Evolutionary conservation across 2,113 vertebrate species (phyloP), one percentile per base, ranked within the genome.

Genomic region (Tragulus kanchil): DNA sequence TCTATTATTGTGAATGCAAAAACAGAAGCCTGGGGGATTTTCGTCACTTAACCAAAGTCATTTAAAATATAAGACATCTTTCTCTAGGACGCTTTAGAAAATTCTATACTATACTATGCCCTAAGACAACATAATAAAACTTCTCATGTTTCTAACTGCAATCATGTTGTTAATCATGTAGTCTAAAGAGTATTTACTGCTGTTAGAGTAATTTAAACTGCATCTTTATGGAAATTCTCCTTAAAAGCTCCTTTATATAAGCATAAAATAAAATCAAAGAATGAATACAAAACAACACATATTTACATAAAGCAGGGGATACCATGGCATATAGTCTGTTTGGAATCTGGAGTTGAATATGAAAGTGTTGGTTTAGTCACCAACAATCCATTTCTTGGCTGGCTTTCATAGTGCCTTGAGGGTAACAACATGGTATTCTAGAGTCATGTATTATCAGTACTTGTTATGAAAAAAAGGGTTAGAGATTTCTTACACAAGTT

Each of bases 261-360:
- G 89, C 50, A 95, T n/a, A 85, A 96, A 94, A 71, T 69, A 48
- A 91, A 88, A 87, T 48, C 8, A 88, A 93, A 88, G 5, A 36
- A 79, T 48, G 25, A 81, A 91, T 65, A 85, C 50, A 89, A 94
- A 86, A 61, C 15, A 78, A 77, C 3, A 61, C 23, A 89, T 8
- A 71, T 97, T 87, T 83, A 3, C 13, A 54, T 85, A 93, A 90
- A 93, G 19, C 9, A 28, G 56, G n/a, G 45, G 21, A 78, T 54
- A 45, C 71, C 71, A 13, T 50, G 54, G 5, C 59, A 77, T 85
- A 85, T 50, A 3, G 69, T 93, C 16, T 88, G 19, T 79, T 81
- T 21, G 26, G 45, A 82, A 8, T 50, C 28, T 54, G 36, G 21
- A 95, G 16, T 21, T 69, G 25, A 94, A 85, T 94, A 31, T 48